phyloP scores from a whole-genome alignment of 30 jellyfish, hydroid and myxozoan genomes.

The Mastigias papua region DNA sequence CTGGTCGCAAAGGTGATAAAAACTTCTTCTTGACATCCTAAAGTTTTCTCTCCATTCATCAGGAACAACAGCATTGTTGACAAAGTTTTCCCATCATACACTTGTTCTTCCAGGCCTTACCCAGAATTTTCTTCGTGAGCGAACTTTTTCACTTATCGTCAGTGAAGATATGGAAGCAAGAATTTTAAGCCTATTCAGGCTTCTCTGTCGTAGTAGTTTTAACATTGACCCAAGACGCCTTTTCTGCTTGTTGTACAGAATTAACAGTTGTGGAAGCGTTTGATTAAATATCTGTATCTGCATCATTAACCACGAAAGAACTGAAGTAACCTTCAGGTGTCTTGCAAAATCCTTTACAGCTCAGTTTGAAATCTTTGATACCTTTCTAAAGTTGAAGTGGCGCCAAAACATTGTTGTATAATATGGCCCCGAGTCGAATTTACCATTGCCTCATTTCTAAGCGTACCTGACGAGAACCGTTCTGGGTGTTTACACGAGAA shows the following conservation, averaged over 20 bases:
- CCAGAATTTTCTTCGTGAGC: not conserved
- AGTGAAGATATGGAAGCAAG: not conserved
- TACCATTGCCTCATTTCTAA: too few relatives aligned
- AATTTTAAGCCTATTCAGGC: not conserved
- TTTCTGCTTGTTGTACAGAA: not conserved
- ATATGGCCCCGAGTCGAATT: too few relatives aligned
- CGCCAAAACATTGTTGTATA: too few relatives aligned
- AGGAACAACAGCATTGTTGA: not conserved
- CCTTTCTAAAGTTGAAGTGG: too few relatives aligned
- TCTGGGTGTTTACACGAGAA: too few relatives aligned
- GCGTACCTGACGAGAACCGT: too few relatives aligned
- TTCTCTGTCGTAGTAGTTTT: not conserved
- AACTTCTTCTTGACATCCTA: not conserved
- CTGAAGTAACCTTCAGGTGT: not conserved
- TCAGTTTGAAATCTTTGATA: too few relatives aligned
- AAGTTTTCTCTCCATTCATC: slow-evolving; percentile 7
- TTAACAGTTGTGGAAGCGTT: not conserved
- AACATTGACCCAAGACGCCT: not conserved
- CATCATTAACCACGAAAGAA: not conserved
- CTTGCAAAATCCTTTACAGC: not conserved
- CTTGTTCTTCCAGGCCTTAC: not conserved
- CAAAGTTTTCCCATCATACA: not conserved
- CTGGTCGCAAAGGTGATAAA: not conserved
- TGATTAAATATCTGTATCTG: not conserved
- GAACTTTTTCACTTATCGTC: not conserved